Evolutionary conservation across 2,113 vertebrate genomes (phyloP), one percentile per base, ranked within the genome.

Genomic region (Psettodes erumei): DNA sequence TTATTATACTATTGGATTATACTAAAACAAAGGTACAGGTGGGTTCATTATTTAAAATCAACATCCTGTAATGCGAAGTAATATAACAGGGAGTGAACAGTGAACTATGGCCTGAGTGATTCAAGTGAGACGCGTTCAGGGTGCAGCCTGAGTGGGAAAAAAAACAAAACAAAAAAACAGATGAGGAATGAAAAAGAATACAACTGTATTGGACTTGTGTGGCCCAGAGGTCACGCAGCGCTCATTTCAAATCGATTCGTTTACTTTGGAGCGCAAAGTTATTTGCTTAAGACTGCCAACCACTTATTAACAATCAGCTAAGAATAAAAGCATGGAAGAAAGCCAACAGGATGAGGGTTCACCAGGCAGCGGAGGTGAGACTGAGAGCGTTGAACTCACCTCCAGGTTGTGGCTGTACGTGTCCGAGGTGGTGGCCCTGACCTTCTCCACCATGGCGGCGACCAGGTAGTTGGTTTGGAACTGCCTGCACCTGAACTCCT

Each of bases 401-500:
- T 93, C 88, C 8, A 94, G 51, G 75, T 68, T 90, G 15, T 80
- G 87, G 21, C 54, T 78, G 19, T 93, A 92, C 1, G 86, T 78
- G 0, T 68, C 45, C 0, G 92, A 92, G 50, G 92, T 82, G 18
- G 80, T 92, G 72, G 68, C 92, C 65, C 94, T 87, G 69, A 97
- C 91, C 74, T 95, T 96, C 63, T 96, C 96, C 80, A 95, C 96
- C 90, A 97, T 91, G 71, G 94, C 95, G 0, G 94, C 71, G 11
- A 97, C 94, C 13, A 96, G 91, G 79, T 95, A 96, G 86, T 97
- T 94, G 0, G 90, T 91, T 50, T 95, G 95, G 73, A 96, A 94
- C 1, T 90, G 58, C 23, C 81, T 93, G 70, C 62, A 67, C 77
- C 84, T 91, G 91, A 95, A 95, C 76, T 87, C 86, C 0, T 84